phyloP scores from a whole-genome alignment of 2,888 invertebrate genomes.

The Minunthozetes semirufus region DNA sequence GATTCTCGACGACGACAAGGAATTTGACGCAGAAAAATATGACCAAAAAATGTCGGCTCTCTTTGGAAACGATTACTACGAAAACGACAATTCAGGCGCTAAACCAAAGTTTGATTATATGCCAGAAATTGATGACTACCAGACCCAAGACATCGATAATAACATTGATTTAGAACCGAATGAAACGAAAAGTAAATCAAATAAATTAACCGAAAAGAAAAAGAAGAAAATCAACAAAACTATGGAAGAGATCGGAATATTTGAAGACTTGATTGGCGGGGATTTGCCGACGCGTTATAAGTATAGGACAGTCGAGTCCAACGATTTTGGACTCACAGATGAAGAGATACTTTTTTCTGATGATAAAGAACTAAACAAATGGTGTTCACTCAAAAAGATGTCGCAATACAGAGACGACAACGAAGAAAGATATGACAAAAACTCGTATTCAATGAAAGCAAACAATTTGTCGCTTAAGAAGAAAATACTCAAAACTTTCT shows the following conservation, averaged over 20 bases:
- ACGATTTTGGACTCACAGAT: constrained; percentile 78
- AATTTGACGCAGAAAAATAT: constrained; percentile 82
- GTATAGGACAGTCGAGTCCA: constrained; percentile 75
- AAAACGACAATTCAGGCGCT: constrained; percentile 59
- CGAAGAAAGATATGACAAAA: constrained; percentile 71
- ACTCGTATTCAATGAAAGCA: constrained; percentile 66
- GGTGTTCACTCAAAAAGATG: constrained; percentile 86
- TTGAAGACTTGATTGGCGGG: constrained; percentile 81
- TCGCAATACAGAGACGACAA: constrained; percentile 62
- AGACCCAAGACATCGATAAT: background rate
- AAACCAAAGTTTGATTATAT: constrained; percentile 81
- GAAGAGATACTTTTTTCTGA: constrained; percentile 89
- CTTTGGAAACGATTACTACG: constrained; percentile 82
- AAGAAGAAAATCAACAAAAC: constrained; percentile 69
- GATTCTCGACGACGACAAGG: constrained; percentile 51
- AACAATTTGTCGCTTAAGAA: constrained; percentile 66
- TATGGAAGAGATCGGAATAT: constrained; percentile 89
- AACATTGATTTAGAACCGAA: background rate
- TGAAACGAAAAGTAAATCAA: constrained; percentile 58
- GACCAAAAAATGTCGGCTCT: constrained; percentile 71
- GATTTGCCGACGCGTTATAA: constrained; percentile 83
- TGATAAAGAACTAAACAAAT: constrained; percentile 86
- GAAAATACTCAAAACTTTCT: constrained; percentile 71
- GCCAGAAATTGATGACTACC: constrained; percentile 55
- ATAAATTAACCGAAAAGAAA: constrained; percentile 74